phyloP scores from a whole-genome alignment of 2,888 invertebrate species.

The Acronicta alni region DNA sequence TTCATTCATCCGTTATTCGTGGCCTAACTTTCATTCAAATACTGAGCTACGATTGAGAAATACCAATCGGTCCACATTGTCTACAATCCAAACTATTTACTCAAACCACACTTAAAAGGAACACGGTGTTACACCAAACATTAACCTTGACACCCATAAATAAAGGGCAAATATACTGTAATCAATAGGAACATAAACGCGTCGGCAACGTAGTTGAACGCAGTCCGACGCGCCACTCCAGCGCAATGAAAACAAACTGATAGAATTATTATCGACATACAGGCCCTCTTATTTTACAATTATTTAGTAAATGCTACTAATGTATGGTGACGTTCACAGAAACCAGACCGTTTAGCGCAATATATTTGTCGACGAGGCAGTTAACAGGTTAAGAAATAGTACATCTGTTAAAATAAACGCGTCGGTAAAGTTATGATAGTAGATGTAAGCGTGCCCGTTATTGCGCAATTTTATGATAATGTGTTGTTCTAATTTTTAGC shows the following conservation, averaged over 20 bases:
- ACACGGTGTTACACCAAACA: slow-evolving; percentile 56
- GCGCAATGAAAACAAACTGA: slow-evolving; percentile 71
- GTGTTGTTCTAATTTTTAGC: slow-evolving; percentile 32
- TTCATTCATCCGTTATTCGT: not conserved
- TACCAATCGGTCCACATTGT: slow-evolving; percentile 43
- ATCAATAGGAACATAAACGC: slow-evolving; percentile 61
- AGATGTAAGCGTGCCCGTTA: slow-evolving; percentile 32
- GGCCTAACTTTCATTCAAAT: not conserved
- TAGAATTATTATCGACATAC: slow-evolving; percentile 73
- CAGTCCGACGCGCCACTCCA: slow-evolving; percentile 50
- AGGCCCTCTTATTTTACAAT: slow-evolving; percentile 68
- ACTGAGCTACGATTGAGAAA: slow-evolving; percentile 28
- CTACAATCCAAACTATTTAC: slow-evolving; percentile 39
- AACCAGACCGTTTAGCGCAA: slow-evolving; percentile 71
- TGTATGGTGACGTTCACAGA: slow-evolving; percentile 79
- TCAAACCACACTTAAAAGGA: slow-evolving; percentile 24
- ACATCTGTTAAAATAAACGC: slow-evolving; percentile 79
- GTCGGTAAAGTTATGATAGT: slow-evolving; percentile 62
- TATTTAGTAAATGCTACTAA: slow-evolving; percentile 79
- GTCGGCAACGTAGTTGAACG: slow-evolving; percentile 62
- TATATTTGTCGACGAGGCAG: slow-evolving; percentile 73
- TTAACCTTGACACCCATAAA: slow-evolving; percentile 75
- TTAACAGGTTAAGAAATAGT: slow-evolving; percentile 61
- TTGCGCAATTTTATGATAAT: slow-evolving; percentile 48
- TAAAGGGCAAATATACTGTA: slow-evolving; percentile 62